Evolutionary conservation across 2,888 invertebrate species (phyloP).

Genomic region (Eupithecia abbreviata): DNA sequence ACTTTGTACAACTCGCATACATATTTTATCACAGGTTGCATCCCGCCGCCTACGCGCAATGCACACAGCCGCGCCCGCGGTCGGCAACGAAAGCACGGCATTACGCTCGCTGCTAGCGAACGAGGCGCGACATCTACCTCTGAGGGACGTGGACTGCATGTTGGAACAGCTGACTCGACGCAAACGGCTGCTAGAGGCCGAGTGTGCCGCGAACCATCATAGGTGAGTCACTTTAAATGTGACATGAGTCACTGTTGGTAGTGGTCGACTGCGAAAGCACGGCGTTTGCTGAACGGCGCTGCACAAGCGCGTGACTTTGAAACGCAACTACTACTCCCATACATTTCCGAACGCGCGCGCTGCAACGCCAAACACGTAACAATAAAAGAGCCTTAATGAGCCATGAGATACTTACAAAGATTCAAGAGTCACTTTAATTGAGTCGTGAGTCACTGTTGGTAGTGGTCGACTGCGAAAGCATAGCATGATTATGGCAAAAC

Average conservation of each 20-base stretch:
- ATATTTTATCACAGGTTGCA: slow-evolving; percentile 70
- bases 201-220: slow-evolving; percentile 91
- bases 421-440: too few species aligned
- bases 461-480: too few species aligned
- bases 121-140: slow-evolving; percentile 88
- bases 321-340: too few species aligned
- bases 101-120: slow-evolving; percentile 86
- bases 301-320: too few species aligned
- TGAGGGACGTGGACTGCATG: slow-evolving; percentile 92
- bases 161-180: slow-evolving; percentile 90
- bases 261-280: too few species aligned
- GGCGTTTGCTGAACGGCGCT: too few species aligned
- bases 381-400: too few species aligned
- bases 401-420: too few species aligned
- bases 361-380: too few species aligned
- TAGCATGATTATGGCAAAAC: too few species aligned
- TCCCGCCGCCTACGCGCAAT: slow-evolving; percentile 84
- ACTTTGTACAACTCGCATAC: neutral
- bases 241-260: neutral
- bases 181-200: slow-evolving; percentile 91
- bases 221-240: slow-evolving; percentile 56
- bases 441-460: too few species aligned
- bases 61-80: slow-evolving; percentile 34
- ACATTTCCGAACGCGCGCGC: too few species aligned
- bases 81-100: slow-evolving; percentile 57